Percentiles rank a stretch among this genome's conserved stretches.
phyloP scores from a whole-genome alignment of 1,140 invertebrate genomes.

The Drosophila ananassae region DNA sequence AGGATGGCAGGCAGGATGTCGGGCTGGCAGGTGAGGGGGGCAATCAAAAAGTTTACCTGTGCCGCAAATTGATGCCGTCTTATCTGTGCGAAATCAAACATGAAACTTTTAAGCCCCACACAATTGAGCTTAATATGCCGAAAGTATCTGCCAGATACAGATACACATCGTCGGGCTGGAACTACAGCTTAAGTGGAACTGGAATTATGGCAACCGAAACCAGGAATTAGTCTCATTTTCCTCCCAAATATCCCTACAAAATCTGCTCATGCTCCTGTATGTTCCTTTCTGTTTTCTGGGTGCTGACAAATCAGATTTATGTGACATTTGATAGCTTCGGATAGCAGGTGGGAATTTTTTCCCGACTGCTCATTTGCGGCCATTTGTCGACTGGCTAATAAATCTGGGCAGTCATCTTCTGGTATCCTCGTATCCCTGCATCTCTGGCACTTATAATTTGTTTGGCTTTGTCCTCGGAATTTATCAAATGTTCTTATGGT shows the following conservation, averaged over 20 bases:
- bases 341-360: conserved; percentile 49
- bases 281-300: conserved; percentile 18
- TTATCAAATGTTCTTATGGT: conserved; percentile 71
- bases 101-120: conserved; percentile 76
- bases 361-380: conserved; percentile 29
- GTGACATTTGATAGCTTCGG: conserved; percentile 72
- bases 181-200: conserved; percentile 44
- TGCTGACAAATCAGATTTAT: conserved; percentile 80
- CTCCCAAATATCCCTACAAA: conserved; percentile 10
- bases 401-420: conserved; percentile 46
- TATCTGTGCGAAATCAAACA: conserved; percentile 77
- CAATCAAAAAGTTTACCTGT: conserved; percentile 79
- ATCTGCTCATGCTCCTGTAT: conserved; percentile 24
- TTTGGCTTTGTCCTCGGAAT: conserved; percentile 72
- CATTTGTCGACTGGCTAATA: conserved; percentile 51
- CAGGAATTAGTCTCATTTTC: conserved; percentile 46
- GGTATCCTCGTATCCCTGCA: conserved; percentile 27
- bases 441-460: conserved; percentile 60
- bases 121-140: conserved; percentile 75
- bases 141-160: conserved; percentile 32
- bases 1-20: background rate
- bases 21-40: conserved; percentile 17
- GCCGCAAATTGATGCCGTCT: conserved; percentile 70
- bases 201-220: conserved; percentile 42
- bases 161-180: conserved; percentile 12